Percentiles rank a stretch among this genome's conserved stretches.
Conservation (phyloP, 1,140 invertebrate genomes). For the Ctenoplectra terminalis region DNA sequence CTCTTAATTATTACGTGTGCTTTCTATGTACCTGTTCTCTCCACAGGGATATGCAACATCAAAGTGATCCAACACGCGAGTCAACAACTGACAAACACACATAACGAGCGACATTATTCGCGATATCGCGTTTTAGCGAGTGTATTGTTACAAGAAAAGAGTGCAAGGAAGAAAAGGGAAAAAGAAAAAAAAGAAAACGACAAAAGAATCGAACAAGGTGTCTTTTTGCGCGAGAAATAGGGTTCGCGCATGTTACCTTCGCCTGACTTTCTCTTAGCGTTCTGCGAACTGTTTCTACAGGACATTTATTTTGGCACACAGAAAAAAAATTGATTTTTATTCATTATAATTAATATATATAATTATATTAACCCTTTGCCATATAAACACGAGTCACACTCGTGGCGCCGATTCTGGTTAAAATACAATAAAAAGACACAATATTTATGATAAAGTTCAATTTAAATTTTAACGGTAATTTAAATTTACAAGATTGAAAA, state of each 20-base stretch:
- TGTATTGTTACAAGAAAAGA: neutral
- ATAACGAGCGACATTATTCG: neutral
- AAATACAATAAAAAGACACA: too few species aligned
- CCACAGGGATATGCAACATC: neutral
- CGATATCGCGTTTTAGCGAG: neutral
- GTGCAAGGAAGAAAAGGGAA: neutral
- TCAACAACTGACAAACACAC: neutral
- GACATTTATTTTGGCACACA: too few species aligned
- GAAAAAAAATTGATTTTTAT: too few species aligned
- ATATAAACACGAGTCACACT: too few species aligned
- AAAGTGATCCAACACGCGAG: constrained; percentile 7
- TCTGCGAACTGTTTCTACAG: neutral
- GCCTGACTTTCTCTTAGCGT: neutral
- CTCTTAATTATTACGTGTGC: neutral
- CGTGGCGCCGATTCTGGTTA: too few species aligned
- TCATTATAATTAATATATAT: too few species aligned
- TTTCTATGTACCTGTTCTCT: too few species aligned
- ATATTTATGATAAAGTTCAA: too few species aligned
- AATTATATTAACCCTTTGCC: too few species aligned
- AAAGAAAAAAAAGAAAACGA: neutral
- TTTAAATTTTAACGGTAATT: too few species aligned
- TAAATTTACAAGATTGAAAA: too few species aligned
- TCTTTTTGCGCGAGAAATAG: neutral
- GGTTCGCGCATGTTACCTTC: neutral
- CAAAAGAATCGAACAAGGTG: neutral